Base-by-base conservation (phyloP, 2,797 vertebrate genomes). In the Pipistrellus pipistrellus region DNA sequence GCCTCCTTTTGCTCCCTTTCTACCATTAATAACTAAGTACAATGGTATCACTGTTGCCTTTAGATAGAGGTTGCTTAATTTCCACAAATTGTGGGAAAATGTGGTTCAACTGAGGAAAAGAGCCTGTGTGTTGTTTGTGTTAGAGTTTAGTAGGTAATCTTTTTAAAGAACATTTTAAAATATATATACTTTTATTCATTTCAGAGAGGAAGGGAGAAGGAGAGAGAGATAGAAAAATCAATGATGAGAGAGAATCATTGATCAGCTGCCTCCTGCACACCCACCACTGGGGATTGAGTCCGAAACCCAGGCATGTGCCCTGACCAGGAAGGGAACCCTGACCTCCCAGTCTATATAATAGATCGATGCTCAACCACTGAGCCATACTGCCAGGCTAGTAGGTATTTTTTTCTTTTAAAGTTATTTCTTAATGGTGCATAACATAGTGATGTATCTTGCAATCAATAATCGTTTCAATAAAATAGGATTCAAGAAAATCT, bases 381-480 rank as follows among this genome's bases (percentile, higher is more conserved):
- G 62, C 62, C 14, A 32, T 7, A 66, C 30, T n/a, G 62, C 62
- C 27, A 64, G 62, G 62, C 62, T n/a, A 80, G 20, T 72, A 27
- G 21, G 59, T 64, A 62, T 38, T 62, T 72, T 85, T 25, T 38
- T 62, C 66, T 85, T 25, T 6, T 15, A 13, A 44, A 23, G 51
- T 81, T 85, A 62, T 89, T 89, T 78, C 55, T 95, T 53, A 85
- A 38, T 57, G 48, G 72, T 62, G 48, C 13, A 59, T 62, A 81
- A 64, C 7, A 69, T 85, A 85, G 62, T 77, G 21, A 3, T 83
- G 9, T 2, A 84, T 81, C 46, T 85, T 85, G 80, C 4, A 51
- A 90, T 87, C 86, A 95, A 51, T 20, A 90, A 78, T 30, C 13
- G 15, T 96, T 94, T 85, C 35, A 53, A n/a, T 73, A 44, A 92